Conservation (phyloP, 1,140 invertebrate genomes). For the Drosophila saltans region DNA sequence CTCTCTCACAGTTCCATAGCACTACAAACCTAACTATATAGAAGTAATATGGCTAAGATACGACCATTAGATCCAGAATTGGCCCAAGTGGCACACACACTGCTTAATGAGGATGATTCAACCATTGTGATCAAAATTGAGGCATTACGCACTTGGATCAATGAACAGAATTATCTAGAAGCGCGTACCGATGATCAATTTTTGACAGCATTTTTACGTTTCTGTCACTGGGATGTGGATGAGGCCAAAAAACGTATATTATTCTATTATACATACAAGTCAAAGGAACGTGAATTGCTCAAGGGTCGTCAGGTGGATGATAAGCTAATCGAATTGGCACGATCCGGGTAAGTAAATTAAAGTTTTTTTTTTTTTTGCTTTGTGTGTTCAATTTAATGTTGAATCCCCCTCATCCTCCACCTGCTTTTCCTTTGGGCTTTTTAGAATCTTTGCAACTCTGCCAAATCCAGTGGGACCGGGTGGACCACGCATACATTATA, state of each 20-base stretch:
- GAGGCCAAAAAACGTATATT: conserved; percentile 87
- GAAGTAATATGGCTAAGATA: conserved; percentile 77
- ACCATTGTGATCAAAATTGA: conserved; percentile 84
- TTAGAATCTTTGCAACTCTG: conserved; percentile 76
- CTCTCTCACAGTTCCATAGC: not conserved
- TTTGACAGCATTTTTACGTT: conserved; percentile 86
- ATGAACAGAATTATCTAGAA: conserved; percentile 86
- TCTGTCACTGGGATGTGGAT: conserved; percentile 88
- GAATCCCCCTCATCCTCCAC: no score
- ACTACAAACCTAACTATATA: conserved; percentile 38
- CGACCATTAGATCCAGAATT: conserved; percentile 83
- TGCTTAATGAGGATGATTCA: conserved; percentile 85
- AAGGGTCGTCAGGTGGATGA: conserved; percentile 67
- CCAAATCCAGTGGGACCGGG: conserved; percentile 83
- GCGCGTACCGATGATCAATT: conserved; percentile 85
- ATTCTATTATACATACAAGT: conserved; percentile 82
- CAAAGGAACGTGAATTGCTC: conserved; percentile 61
- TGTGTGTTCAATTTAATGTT: not conserved
- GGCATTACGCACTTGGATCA: conserved; percentile 86
- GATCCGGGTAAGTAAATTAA: conserved; percentile 63
- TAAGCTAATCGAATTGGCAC: conserved; percentile 63
- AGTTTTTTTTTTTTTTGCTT: not conserved
- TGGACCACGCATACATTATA: conserved; percentile 84
- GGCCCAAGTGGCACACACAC: conserved; percentile 84
- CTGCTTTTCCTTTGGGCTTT: not conserved